Evolutionary conservation across 2,888 invertebrate species (phyloP).

Genomic region (Nudaria mundana): DNA sequence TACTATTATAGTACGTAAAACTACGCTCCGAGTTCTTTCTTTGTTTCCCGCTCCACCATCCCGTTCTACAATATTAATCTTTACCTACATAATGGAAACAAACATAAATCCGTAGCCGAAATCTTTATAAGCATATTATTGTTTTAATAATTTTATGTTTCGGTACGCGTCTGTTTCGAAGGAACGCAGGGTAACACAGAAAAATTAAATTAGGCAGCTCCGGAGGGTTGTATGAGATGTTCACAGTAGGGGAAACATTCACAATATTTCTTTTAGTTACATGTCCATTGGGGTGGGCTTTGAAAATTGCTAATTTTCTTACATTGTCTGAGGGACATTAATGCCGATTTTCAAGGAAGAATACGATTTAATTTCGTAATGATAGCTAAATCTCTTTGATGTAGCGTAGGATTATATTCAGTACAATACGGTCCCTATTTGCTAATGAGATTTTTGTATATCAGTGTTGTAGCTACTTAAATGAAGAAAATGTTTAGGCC

Average conservation of each 20-base stretch:
- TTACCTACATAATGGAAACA: slow-evolving; percentile 3
- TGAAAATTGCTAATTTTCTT: slow-evolving; percentile 37
- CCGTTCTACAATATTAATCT: neutral
- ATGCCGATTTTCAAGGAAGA: slow-evolving; percentile 22
- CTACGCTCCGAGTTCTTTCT: too few relatives aligned
- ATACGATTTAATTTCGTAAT: slow-evolving; percentile 28
- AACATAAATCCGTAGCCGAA: slow-evolving; percentile 20
- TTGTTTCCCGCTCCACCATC: too few relatives aligned
- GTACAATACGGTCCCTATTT: too few relatives aligned
- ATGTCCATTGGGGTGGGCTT: slow-evolving; percentile 28
- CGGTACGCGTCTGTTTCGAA: slow-evolving; percentile 29
- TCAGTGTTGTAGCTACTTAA: too few relatives aligned
- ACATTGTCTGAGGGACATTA: slow-evolving; percentile 23
- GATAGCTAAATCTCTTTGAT: slow-evolving; percentile 22
- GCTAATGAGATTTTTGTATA: too few relatives aligned
- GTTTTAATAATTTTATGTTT: slow-evolving; percentile 23
- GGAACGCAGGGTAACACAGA: slow-evolving; percentile 26
- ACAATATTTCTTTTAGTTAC: slow-evolving; percentile 44
- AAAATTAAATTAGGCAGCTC: slow-evolving; percentile 34
- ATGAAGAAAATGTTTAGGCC: too few relatives aligned
- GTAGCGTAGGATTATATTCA: too few relatives aligned
- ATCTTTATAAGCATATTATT: slow-evolving; percentile 17
- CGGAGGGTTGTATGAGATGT: slow-evolving; percentile 30
- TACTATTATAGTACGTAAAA: too few relatives aligned
- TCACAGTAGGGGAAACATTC: slow-evolving; percentile 32